Evolutionary conservation across 1,140 invertebrate genomes (phyloP), one percentile per base, ranked within the genome.

Genomic region (Trichonephila inaurata): DNA sequence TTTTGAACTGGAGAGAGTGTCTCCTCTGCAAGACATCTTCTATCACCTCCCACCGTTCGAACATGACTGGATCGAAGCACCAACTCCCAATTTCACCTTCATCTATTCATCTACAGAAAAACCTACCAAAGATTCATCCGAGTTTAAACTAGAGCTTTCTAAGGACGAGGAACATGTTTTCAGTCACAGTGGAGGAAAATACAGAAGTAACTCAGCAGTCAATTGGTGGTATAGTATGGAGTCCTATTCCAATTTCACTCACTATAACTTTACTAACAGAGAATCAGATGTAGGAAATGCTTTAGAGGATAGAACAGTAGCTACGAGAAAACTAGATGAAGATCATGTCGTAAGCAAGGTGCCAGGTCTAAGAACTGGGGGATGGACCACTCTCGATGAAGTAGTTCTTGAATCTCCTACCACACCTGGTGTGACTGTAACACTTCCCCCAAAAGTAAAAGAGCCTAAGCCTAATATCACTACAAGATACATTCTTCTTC

Each of bases 1-100:
- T 5, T 93, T 93, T 28, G 92, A 93, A 61, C 44, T 93, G 92
- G 92, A 93, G 61, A 33, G 92, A 51, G 92, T 93, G 2, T 82
- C 92, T 0, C 86, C 92, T 24, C 44, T 93, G 21, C 87, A 93
- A 51, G 85, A 88, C 24, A 58, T 87, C 64, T 60, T 82, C 28
- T 33, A 82, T 19, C n/a, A 92, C 24, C 40, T 92, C 7, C 92
- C 92, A 0, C 66, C 92, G 14, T 93, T 93, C 51, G 92, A 93
- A 19, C 21, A 72, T 16, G 91, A 77, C 6, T 93, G 92, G 92
- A 61, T 87, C n/a, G 62, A 69, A 2, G 19, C 82, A 64, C 82
- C 12, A 4, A 24, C 44, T 21, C 58, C 72, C 1, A 77, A 77
- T 28, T 77, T 77, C 33, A 40, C 28, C 16, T 33, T 64, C 19